Evolutionary conservation across 2,888 invertebrate genomes (phyloP), one percentile per base, ranked within the genome.

Genomic region (Lepidonotus clava): DNA sequence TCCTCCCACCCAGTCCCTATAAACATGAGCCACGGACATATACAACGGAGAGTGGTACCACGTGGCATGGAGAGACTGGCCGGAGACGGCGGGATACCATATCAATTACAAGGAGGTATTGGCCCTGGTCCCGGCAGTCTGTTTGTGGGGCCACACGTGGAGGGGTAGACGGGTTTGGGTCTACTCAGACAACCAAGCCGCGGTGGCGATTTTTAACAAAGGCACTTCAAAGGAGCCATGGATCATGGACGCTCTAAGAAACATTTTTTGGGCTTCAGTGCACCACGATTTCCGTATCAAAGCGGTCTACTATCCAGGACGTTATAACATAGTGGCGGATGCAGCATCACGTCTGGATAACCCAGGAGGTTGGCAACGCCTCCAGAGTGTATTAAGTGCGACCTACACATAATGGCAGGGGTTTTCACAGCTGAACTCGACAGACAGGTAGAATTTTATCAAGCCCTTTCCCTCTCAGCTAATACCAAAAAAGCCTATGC

Each of bases 151-250:
- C 1, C 76, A 61, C 28, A 14, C 1, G 4, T 61, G 61, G 24
- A 14, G 24, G 14, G 32, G 32, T 14, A 61, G 28, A 14, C 4
- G 24, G 28, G 61, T 61, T 5, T 28, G 28, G 5, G 61, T 61
- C 14, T 56, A 56, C n/a, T 28, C 14, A 4, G 56, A 56, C n/a
- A 56, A n/a, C 56, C 8, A n/a, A 56, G 56, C 56, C 11, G 56
- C 32, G 6, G 71, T 71, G 71, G 71, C 28, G 2, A 71, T 32
- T n/a, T 28, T 71, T n/a, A 71, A 71, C 28, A 71, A 71, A n/a
- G 71, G 71, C 2, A 28, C 28, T 18, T 61, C 36, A 34, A 36
- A 28, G n/a, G 34, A 4, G 51, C 51, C 53, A 0, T 1, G 11
- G 2, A 32, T 83, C 1, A 83, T 83, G 83, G 14, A 4, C 14